phyloP scores from a whole-genome alignment of 1,140 invertebrate species.

The Aleiodes sp. region DNA sequence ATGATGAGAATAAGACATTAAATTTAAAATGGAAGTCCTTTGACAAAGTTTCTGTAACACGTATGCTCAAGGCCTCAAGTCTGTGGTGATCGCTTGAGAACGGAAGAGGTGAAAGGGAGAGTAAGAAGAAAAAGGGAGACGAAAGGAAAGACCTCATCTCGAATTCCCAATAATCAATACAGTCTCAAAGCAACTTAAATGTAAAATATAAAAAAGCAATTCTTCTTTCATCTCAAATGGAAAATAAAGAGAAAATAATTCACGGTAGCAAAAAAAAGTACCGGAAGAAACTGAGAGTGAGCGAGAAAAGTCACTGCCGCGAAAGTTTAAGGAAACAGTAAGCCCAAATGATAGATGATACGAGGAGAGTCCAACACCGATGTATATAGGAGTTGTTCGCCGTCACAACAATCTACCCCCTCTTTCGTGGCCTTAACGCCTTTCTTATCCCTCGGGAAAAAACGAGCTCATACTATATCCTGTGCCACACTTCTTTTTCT shows the following conservation, averaged over 20 bases:
- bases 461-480: constrained; percentile 21
- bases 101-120: constrained; percentile 20
- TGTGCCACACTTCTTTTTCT: constrained; percentile 2
- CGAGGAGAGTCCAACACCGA: constrained; percentile 37
- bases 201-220: not conserved
- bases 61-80: not conserved
- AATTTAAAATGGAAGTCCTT: too few species aligned
- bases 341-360: not conserved
- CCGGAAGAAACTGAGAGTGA: not conserved
- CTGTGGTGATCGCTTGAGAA: not conserved
- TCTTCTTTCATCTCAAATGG: not conserved
- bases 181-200: constrained; percentile 10
- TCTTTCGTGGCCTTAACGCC: constrained; percentile 45
- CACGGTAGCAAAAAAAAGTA: not conserved
- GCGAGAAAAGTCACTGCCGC: not conserved
- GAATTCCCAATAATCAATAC: constrained; percentile 53
- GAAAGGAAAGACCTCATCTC: constrained; percentile 45
- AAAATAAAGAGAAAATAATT: constrained; percentile 7
- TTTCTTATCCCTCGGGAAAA: constrained; percentile 56
- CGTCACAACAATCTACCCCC: constrained; percentile 59
- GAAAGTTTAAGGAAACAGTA: not conserved
- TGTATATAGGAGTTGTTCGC: constrained; percentile 44
- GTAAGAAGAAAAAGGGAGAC: constrained; percentile 11
- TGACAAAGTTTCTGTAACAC: too few species aligned
- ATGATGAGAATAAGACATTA: too few species aligned